Percentiles rank a stretch among this genome's conserved stretches.
Conservation (phyloP, 92 coral and sea anemone species). For the Porites divaricata region DNA sequence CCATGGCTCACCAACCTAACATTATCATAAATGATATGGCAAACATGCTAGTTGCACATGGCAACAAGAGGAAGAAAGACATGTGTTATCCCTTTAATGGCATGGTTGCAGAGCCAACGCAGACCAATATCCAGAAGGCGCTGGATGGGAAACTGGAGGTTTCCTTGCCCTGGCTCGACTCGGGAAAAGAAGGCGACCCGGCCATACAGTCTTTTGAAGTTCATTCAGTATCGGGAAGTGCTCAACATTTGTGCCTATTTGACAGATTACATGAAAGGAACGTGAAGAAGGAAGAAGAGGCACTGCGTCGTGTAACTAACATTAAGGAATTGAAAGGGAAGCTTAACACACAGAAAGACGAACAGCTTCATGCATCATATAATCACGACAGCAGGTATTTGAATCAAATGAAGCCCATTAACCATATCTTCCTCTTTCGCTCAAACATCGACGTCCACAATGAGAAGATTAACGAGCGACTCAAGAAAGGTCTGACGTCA, state of each 20-base stretch:
- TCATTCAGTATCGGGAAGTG: constrained; percentile 62
- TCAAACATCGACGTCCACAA: constrained; percentile 53
- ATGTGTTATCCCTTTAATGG: constrained; percentile 66
- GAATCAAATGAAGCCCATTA: constrained; percentile 60
- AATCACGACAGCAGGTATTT: constrained; percentile 51
- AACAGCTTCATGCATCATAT: constrained; percentile 55
- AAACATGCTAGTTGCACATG: constrained; percentile 58
- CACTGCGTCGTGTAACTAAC: constrained; percentile 41
- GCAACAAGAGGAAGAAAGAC: constrained; percentile 30
- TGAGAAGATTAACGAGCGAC: constrained; percentile 29
- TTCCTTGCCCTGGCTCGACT: constrained; percentile 57
- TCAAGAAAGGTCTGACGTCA: constrained; percentile 3
- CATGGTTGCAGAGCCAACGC: constrained; percentile 57
- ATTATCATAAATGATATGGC: constrained; percentile 58
- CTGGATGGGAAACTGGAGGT: constrained; percentile 40
- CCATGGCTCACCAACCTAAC: constrained; percentile 59
- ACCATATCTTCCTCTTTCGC: constrained; percentile 60
- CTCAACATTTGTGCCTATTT: constrained; percentile 50
- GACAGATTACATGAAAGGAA: constrained; percentile 63
- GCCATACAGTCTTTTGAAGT: not conserved
- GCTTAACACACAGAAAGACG: constrained; percentile 58
- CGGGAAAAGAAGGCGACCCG: not conserved
- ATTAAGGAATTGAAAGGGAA: constrained; percentile 51
- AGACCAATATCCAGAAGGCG: constrained; percentile 36
- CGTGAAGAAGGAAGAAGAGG: constrained; percentile 48